These are phyloP conservation scores for Meles meles DNA, from an alignment of 2,113 vertebrate genomes.

Conservation along the genomic window DNA sequence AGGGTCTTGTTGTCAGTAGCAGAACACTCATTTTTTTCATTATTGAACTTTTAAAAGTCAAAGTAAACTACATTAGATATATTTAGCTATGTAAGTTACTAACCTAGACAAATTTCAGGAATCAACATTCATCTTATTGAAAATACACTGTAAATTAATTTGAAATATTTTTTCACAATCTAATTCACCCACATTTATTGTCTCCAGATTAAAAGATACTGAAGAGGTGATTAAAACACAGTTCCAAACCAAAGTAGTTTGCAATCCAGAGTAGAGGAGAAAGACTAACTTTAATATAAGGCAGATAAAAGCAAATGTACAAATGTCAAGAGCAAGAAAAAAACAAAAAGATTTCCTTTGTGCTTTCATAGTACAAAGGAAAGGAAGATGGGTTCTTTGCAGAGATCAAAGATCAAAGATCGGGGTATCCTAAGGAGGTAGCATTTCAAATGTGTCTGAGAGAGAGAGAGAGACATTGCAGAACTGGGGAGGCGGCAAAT, in stretches of 20 bases:
- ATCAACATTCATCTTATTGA: neutral
- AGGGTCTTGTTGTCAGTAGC: neutral
- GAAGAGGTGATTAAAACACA: neutral
- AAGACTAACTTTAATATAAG: neutral
- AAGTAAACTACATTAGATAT: neutral
- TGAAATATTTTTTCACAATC: neutral
- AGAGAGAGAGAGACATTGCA: neutral
- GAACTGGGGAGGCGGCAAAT: neutral
- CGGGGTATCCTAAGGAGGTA: neutral
- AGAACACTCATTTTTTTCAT: neutral
- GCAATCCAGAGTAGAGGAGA: neutral
- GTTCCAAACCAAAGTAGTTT: neutral
- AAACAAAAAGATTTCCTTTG: neutral
- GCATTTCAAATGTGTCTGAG: neutral
- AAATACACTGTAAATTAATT: neutral
- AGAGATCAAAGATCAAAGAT: slow-evolving; percentile 11
- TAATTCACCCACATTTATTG: neutral
- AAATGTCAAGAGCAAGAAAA: neutral
- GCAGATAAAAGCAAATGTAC: slow-evolving; percentile 16
- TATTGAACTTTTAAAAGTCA: neutral
- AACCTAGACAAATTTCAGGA: neutral
- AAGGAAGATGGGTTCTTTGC: neutral
- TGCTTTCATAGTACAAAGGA: slow-evolving; percentile 10
- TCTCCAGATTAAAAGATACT: neutral
- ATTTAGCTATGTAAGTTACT: neutral